Conservation (phyloP, 2,797 vertebrate genomes). For the Sebastes glaucus region DNA sequence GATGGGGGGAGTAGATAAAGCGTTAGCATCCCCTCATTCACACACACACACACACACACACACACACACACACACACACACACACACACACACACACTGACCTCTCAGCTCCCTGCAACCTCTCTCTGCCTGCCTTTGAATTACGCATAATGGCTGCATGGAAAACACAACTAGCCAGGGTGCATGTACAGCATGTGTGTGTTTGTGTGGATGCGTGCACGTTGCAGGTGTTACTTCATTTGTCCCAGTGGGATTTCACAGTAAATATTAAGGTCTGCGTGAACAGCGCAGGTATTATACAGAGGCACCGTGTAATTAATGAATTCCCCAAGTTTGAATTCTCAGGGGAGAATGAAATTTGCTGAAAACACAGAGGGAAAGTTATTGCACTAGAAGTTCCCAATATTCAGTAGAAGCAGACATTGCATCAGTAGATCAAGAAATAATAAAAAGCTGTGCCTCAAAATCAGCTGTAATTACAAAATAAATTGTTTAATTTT, state of each 20-base stretch:
- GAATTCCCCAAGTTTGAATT: not conserved
- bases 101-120: not conserved
- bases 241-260: constrained; percentile 23
- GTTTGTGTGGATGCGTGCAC: not conserved
- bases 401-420: not conserved
- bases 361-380: constrained; percentile 18
- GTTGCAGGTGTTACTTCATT: constrained; percentile 1
- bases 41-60: not conserved
- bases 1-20: constrained; percentile 55
- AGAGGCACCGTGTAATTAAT: constrained; percentile 22
- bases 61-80: not conserved
- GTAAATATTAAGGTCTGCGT: constrained; percentile 29
- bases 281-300: not conserved
- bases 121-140: not conserved
- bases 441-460: not conserved
- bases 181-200: not conserved
- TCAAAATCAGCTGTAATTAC: not conserved
- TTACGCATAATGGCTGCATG: not conserved
- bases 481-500: not conserved
- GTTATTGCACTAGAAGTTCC: not conserved
- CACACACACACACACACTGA: constrained; percentile 1
- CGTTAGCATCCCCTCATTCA: not conserved
- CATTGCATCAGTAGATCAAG: not conserved
- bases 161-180: not conserved
- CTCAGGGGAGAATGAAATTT: constrained; percentile 10